phyloP scores from a whole-genome alignment of 2,113 vertebrate genomes.

The Oriolus oriolus region DNA sequence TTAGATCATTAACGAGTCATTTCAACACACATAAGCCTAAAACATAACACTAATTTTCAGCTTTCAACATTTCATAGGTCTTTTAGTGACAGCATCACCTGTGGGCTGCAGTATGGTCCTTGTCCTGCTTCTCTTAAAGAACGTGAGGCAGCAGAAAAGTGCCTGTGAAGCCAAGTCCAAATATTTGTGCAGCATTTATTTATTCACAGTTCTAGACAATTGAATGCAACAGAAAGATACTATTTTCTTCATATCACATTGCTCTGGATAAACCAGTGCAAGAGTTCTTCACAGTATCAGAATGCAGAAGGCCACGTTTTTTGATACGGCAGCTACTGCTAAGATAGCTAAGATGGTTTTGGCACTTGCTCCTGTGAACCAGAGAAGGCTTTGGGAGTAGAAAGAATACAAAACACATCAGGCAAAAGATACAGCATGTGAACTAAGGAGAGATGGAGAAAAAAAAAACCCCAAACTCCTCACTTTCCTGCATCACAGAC shows the following conservation, averaged over 20 bases:
- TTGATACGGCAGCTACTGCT: not conserved
- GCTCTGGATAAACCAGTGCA: not conserved
- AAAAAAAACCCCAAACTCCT: not conserved
- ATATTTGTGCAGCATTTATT: not conserved
- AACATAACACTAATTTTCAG: not conserved
- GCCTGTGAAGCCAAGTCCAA: not conserved
- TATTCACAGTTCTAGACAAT: not conserved
- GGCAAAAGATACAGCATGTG: not conserved
- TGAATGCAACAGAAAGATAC: not conserved
- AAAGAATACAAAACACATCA: not conserved
- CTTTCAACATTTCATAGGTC: not conserved
- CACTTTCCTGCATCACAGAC: not conserved
- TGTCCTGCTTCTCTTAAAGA: not conserved
- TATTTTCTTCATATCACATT: not conserved
- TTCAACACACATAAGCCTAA: not conserved
- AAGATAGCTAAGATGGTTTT: not conserved
- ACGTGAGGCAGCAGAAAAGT: not conserved
- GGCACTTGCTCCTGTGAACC: not conserved
- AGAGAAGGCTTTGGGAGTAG: not conserved
- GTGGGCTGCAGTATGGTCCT: not conserved
- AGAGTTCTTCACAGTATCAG: not conserved
- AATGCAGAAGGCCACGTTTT: not conserved
- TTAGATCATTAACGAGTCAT: not conserved
- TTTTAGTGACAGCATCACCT: not conserved
- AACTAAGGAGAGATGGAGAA: not conserved